A percentile compares a stretch with the other conserved stretches of the same genome.
Conservation (phyloP, 2,888 invertebrate species). For the Cantharis flavilabris region DNA sequence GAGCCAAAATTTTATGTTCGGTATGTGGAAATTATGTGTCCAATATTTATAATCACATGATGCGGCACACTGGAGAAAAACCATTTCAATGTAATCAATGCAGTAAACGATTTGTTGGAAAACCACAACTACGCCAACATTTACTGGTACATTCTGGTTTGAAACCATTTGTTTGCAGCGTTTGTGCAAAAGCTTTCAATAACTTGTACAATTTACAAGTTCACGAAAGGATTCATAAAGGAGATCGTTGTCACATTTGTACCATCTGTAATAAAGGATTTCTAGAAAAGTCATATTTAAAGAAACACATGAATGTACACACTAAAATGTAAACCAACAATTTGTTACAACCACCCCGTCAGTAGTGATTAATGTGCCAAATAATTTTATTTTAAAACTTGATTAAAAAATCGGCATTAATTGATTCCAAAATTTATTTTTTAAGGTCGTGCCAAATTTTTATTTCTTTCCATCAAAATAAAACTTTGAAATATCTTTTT, state of each 20-base stretch:
- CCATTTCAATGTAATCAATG: constrained; percentile 43
- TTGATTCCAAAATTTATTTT: neutral
- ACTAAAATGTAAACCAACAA: constrained; percentile 10
- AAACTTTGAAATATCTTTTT: neutral
- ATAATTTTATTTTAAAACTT: neutral
- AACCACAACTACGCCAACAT: constrained; percentile 42
- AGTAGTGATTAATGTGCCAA: neutral
- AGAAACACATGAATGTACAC: constrained; percentile 46
- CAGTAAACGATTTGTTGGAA: constrained; percentile 42
- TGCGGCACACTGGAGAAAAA: constrained; percentile 41
- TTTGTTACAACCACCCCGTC: neutral
- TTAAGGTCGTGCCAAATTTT: neutral
- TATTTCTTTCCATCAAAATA: neutral
- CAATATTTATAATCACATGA: constrained; percentile 46
- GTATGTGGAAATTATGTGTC: constrained; percentile 44
- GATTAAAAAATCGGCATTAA: neutral
- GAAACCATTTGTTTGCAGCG: constrained; percentile 45
- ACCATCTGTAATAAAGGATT: constrained; percentile 44
- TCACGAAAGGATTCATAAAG: constrained; percentile 47
- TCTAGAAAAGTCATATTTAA: constrained; percentile 47
- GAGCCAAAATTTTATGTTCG: constrained; percentile 41
- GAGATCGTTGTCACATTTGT: constrained; percentile 45
- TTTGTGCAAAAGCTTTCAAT: constrained; percentile 47
- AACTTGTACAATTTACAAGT: constrained; percentile 46
- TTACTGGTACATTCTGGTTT: constrained; percentile 44